Conservation (phyloP, 2,797 vertebrate genomes). For the Lepidocolaptes lacrymiger region DNA sequence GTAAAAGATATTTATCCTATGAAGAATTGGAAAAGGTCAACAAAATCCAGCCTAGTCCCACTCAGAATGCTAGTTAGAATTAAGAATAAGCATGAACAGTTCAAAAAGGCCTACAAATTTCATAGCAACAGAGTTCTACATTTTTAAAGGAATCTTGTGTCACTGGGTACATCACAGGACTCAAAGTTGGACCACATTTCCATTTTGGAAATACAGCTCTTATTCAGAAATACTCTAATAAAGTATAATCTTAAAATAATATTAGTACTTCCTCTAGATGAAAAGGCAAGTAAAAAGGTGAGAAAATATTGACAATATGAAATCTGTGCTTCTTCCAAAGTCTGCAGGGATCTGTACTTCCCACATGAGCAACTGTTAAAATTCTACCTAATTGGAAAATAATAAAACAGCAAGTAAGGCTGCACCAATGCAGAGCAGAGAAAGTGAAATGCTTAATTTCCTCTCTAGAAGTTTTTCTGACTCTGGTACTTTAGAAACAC, state of each 20-base stretch:
- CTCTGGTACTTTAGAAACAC: not conserved
- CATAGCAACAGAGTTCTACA: not conserved
- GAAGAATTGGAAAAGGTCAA: not conserved
- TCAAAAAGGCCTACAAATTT: not conserved
- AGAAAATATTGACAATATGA: not conserved
- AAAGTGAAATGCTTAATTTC: not conserved
- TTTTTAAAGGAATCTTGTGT: not conserved
- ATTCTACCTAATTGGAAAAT: not conserved
- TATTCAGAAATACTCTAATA: not conserved
- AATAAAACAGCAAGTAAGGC: not conserved
- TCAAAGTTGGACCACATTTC: not conserved
- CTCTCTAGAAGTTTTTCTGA: slow-evolving; percentile 1
- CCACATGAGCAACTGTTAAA: not conserved
- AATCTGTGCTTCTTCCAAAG: not conserved
- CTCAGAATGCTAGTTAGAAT: not conserved
- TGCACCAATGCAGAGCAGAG: not conserved
- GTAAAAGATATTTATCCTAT: not conserved
- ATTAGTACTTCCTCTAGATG: not conserved
- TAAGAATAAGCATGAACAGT: not conserved
- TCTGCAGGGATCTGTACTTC: not conserved
- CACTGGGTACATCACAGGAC: not conserved
- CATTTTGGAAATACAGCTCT: not conserved
- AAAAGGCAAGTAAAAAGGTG: not conserved
- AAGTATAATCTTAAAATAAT: not conserved
- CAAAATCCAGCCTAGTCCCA: not conserved